Evolutionary conservation across 2,888 invertebrate species (phyloP), one percentile per base, ranked within the genome.

Genomic region (Phrixothrix hirtus): DNA sequence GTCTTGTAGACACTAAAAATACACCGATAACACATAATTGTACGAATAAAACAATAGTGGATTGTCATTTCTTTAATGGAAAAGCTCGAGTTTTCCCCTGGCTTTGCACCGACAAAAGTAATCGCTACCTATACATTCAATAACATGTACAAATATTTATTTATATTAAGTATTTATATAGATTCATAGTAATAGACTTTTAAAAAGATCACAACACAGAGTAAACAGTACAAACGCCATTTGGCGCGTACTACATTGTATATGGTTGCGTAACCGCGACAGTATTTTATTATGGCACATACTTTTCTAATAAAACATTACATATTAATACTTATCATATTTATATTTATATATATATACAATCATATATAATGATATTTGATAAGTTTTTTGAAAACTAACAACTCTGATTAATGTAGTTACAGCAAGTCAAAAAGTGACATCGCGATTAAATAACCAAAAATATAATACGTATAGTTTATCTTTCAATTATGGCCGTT

Each of bases 131-230:
- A 71, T 68, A 68, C 66, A 69, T 72, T 73, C 72, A 74, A 58
- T 72, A 74, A 75, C 75, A 75, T 75, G 73, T 75, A 76, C 75
- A 75, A 75, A 75, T 74, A 75, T 73, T 69, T 68, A 63, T 67
- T 67, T 69, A 69, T 66, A 66, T 64, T 67, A 69, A 68, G 68
- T 72, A 69, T 68, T 72, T 71, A 74, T 72, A 75, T 75, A 75
- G 74, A 74, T 75, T 76, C 72, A 75, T 76, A 76, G 73, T 76
- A 76, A 76, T 76, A 76, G 76, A 75, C 75, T 76, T 75, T 75
- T 70, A 75, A 75, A 75, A 75, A 75, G 75, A 76, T 76, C 76
- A 76, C 76, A 76, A 76, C 75, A 76, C 76, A 76, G 76, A 76
- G 75, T 74, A 72, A 73, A 68, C 65, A 67, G 72, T 67, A 67